Base-by-base conservation (phyloP, 2,113 vertebrate genomes). In the Tautogolabrus adspersus region DNA sequence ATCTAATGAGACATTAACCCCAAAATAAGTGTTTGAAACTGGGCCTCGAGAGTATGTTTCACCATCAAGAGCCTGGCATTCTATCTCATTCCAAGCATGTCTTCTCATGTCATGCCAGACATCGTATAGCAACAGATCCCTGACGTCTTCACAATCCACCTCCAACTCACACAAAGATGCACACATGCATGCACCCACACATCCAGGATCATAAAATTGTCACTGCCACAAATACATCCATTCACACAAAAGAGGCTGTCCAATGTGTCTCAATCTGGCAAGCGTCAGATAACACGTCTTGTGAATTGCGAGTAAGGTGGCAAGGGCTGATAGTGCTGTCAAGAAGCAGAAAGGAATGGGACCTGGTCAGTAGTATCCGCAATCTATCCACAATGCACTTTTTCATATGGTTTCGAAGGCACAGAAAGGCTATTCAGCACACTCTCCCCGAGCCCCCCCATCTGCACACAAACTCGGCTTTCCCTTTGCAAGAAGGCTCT, bases 231-330 rank as follows among this genome's bases (percentile, higher is more conserved):
- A 83, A 38, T 63, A 58, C 82, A 82, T 66, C 2, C 56, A 38
- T 66, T 1, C 56, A 44, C 80, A 82, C 69, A 88, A 52, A 76
- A 88, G 80, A 85, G 44, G 51, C 69, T 59, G 73, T 72, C 67
- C 85, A 72, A 88, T 72, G 64, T 64, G 60, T 86, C 79, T 90
- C 87, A 82, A 86, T 91, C 85, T 91, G 89, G 79, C 84, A 63
- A 22, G 80, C 26, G 72, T 77, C 75, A 90, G 91, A 92, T 91
- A 92, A 79, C 82, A 58, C 8, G 8, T 69, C 61, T 22, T 59
- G 68, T 77, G 77, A 86, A 82, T 77, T 66, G 87, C 10, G 52
- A 69, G 77, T 52, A 84, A 88, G 85, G 90, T 87, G 86, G 47
- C 19, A 15, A 72, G 77, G 64, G 72, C 81, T 79, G 88, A 89